Evolutionary conservation across 1,140 invertebrate genomes (phyloP), one percentile per base, ranked within the genome.

Genomic region (Procambarus virginalis): DNA sequence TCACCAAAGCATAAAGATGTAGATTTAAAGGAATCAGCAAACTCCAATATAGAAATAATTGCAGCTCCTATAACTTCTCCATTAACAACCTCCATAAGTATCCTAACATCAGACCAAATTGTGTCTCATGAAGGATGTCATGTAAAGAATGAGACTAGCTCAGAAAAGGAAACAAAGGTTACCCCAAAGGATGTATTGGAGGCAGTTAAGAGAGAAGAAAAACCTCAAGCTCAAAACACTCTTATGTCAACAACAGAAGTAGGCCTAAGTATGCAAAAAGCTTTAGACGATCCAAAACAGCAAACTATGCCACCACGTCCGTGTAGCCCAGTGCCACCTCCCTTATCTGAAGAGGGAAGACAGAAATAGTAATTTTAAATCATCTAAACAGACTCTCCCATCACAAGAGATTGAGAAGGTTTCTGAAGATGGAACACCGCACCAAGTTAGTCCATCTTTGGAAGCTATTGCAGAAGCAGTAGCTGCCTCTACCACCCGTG

Each of bases 381-480:
- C 68, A 1, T 20, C n/a, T 78, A 55, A 48, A 79, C 49, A 58
- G 55, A 51, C 68, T 73, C 68, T 84, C 9, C 58, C 49, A 20
- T 34, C 58, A 45, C 22, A 48, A 84, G 81, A 84, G 68, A 6
- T 45, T 3, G 12, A 48, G 46, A 10, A 84, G 10, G 60, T n/a
- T 17, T 10, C 45, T 5, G 22, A 46, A 34, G 45, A 64, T 68
- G 81, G 3, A 64, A 20, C 48, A 45, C 84, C 70, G 58, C 48
- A 73, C 58, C 84, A 48, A 77, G 45, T 58, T 22, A 75, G 22
- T 34, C 79, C 79, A 2, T 73, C 86, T 12, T 48, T 89, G 70
- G 86, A 89, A 22, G 73, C 68, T 9, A 68, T 89, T 58, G 86
- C 86, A 34, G 86, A 89, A 64, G 79, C 86, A 55, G 81, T 89